These are phyloP conservation scores for Porites cylindrica DNA, from an alignment of 92 coral and sea anemone genomes.

Conservation along the genomic window DNA sequence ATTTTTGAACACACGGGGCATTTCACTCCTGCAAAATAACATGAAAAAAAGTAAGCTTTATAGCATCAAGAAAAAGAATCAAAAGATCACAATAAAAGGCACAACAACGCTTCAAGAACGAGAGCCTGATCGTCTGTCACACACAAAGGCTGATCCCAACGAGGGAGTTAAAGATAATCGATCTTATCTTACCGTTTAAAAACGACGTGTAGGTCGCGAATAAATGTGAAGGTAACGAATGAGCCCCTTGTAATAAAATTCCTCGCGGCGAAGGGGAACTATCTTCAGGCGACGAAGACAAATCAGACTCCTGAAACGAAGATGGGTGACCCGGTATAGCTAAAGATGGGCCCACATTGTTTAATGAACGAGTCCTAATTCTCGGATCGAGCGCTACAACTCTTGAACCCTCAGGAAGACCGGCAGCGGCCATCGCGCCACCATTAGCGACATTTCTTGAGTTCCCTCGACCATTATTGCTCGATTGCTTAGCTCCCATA, in stretches of 20 bases:
- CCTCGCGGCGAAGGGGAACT: constrained; percentile 77
- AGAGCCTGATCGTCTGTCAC: background rate
- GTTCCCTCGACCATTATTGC: constrained; percentile 79
- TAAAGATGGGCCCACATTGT: constrained; percentile 85
- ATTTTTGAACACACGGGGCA: constrained; percentile 99
- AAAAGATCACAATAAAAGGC: constrained; percentile 2
- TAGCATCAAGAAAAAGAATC: constrained; percentile 1
- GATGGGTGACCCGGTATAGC: constrained; percentile 86
- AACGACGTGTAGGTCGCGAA: constrained; percentile 81
- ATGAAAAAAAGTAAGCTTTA: background rate
- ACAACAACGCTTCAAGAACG: background rate
- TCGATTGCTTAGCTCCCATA: constrained; percentile 92
- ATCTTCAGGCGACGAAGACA: constrained; percentile 87
- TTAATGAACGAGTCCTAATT: constrained; percentile 87
- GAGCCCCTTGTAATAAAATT: constrained; percentile 82
- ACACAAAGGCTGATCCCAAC: background rate
- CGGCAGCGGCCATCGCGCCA: constrained; percentile 75
- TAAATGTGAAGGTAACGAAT: constrained; percentile 87
- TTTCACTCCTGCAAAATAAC: constrained; percentile 79
- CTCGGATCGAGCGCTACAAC: constrained; percentile 87
- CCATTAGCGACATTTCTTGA: constrained; percentile 70
- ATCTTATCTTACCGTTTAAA: constrained; percentile 75
- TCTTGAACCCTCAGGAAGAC: constrained; percentile 76
- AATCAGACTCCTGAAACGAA: constrained; percentile 88
- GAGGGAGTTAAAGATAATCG: background rate